Percentiles rank a stretch among this genome's conserved stretches.
Evolutionary conservation across 2,113 vertebrate species (phyloP).

Genomic region (Megalops atlanticus): DNA sequence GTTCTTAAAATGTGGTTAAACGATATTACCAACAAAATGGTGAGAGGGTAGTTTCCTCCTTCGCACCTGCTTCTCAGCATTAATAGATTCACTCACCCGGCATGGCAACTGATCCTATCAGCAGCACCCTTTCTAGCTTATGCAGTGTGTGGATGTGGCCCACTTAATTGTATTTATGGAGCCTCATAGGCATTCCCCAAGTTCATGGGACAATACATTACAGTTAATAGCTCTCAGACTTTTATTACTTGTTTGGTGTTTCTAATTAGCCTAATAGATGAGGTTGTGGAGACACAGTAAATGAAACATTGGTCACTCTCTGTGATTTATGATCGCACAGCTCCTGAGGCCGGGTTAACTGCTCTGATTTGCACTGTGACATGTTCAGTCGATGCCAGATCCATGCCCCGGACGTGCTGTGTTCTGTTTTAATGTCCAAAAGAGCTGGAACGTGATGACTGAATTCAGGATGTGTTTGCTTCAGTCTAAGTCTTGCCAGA

Average conservation of each 20-base stretch:
- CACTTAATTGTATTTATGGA: neutral
- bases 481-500: neutral
- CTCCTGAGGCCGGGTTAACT: neutral
- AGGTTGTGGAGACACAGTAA: neutral
- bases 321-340: neutral
- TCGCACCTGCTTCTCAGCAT: no score
- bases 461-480: neutral
- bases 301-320: slow-evolving; percentile 6
- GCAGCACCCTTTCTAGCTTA: neutral
- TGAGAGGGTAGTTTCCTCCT: no score
- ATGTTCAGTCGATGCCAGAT: neutral
- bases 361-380: neutral
- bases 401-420: neutral
- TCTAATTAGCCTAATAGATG: slow-evolving; percentile 25
- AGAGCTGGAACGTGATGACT: neutral
- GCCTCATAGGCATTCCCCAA: neutral
- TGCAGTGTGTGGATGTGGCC: neutral
- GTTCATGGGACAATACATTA: neutral
- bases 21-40: no score
- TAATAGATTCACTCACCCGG: no score
- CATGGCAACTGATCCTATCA: neutral
- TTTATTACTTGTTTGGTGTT: slow-evolving; percentile 21
- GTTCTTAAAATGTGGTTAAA: no score
- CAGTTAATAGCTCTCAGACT: slow-evolving; percentile 5
- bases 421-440: neutral